Conservation (phyloP, 2,888 invertebrate genomes). For the Eutolmus rufibarbis region DNA sequence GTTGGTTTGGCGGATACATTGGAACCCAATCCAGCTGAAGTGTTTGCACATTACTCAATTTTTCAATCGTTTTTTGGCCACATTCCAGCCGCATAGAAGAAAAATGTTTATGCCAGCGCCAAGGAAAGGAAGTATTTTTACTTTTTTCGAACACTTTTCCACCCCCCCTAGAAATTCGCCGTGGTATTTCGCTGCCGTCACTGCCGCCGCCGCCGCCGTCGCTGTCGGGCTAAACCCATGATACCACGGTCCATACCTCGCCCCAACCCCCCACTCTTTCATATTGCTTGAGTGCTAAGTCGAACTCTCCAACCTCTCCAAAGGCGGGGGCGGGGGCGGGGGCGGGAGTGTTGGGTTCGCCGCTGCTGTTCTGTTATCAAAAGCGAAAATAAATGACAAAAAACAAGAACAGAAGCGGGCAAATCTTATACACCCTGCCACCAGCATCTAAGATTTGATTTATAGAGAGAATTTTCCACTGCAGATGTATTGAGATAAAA, state of each 20-base stretch:
- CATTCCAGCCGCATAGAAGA: constrained; percentile 38
- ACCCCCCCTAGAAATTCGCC: neutral
- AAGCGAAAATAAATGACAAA: constrained; percentile 37
- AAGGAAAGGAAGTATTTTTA: constrained; percentile 26
- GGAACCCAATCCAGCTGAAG: constrained; percentile 26
- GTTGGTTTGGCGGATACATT: neutral
- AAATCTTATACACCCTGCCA: constrained; percentile 21
- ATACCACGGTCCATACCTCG: neutral
- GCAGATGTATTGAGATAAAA: constrained; percentile 25
- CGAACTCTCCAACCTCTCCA: neutral
- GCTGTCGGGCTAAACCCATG: neutral
- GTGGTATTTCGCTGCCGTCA: neutral
- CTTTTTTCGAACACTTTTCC: neutral
- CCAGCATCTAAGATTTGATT: constrained; percentile 23
- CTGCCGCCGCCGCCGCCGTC: neutral
- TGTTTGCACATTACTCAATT: constrained; percentile 42
- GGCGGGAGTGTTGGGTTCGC: neutral
- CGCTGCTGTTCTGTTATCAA: constrained; percentile 15
- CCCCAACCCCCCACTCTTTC: neutral
- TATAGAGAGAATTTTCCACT: constrained; percentile 10
- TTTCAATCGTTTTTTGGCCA: constrained; percentile 41
- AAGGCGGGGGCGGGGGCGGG: neutral
- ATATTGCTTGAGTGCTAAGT: neutral
- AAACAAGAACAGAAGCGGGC: constrained; percentile 21
- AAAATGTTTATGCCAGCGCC: constrained; percentile 39